phyloP scores from a whole-genome alignment of 2,888 invertebrate species.

The Dicranocentrus wangi region DNA sequence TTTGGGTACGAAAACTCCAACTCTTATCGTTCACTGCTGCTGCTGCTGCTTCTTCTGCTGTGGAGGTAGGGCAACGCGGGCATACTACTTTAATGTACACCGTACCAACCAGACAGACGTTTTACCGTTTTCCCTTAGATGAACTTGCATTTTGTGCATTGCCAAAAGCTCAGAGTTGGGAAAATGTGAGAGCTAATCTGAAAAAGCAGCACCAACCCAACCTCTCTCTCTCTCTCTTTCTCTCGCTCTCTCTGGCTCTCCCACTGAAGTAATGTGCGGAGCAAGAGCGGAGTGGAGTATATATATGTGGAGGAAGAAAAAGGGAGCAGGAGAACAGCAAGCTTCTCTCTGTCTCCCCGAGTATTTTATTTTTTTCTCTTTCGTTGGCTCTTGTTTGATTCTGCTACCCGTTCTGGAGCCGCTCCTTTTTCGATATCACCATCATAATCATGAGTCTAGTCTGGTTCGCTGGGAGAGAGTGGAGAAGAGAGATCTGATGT shows the following conservation, averaged over 20 bases:
- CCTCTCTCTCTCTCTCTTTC: too few relatives aligned
- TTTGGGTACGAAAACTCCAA: slow-evolving; percentile 11
- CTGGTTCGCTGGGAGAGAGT: slow-evolving; percentile 36
- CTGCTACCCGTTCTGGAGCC: slow-evolving; percentile 48
- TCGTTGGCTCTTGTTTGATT: slow-evolving; percentile 51
- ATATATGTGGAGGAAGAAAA: background rate
- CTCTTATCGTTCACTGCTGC: too few relatives aligned
- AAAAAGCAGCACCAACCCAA: too few relatives aligned
- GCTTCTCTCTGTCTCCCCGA: slow-evolving; percentile 1
- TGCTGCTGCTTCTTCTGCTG: too few relatives aligned
- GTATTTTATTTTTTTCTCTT: too few relatives aligned
- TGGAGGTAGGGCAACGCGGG: too few relatives aligned
- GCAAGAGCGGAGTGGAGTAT: background rate
- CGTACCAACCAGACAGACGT: too few relatives aligned
- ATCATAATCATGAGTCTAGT: slow-evolving; percentile 51
- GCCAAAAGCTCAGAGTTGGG: slow-evolving; percentile 39
- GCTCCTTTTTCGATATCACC: slow-evolving; percentile 37
- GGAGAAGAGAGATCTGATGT: slow-evolving; percentile 55
- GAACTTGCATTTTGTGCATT: slow-evolving; percentile 39
- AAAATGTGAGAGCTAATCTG: slow-evolving; percentile 54
- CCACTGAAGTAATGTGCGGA: slow-evolving; percentile 1
- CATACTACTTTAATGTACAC: too few relatives aligned
- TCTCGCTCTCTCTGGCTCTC: background rate
- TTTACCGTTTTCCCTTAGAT: too few relatives aligned
- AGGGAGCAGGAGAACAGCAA: slow-evolving; percentile 9